Conservation (phyloP, 2,113 vertebrate species). For the Rutilus rutilus region DNA sequence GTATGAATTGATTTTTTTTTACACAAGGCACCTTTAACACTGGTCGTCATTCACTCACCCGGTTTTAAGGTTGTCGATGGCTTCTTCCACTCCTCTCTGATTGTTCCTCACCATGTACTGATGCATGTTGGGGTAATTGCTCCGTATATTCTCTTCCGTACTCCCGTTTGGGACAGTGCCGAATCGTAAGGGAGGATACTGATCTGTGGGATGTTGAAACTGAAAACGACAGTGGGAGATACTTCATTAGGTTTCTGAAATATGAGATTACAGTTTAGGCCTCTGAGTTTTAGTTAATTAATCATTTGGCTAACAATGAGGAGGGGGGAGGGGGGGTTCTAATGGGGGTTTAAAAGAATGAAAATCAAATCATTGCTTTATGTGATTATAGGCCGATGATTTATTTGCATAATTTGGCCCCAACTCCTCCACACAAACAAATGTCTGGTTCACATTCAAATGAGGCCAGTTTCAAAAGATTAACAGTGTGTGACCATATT, state of each 20-base stretch:
- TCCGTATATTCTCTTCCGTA: constrained; percentile 92
- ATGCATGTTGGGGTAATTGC: constrained; percentile 94
- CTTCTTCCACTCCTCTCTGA: constrained; percentile 90
- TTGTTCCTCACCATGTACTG: constrained; percentile 92
- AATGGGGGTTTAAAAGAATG: neutral
- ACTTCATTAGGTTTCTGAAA: constrained; percentile 19
- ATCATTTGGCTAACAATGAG: neutral
- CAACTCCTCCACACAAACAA: constrained; percentile 8
- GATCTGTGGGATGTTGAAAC: constrained; percentile 91
- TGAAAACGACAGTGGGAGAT: constrained; percentile 55
- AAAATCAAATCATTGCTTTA: constrained; percentile 1
- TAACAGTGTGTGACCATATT: neutral
- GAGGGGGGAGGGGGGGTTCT: neutral
- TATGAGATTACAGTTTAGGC: constrained; percentile 27
- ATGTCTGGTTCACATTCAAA: neutral
- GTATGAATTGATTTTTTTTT: no score
- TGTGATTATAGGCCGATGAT: neutral
- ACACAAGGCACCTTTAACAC: no score
- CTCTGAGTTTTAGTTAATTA: neutral
- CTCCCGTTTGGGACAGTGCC: constrained; percentile 92
- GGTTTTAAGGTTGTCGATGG: constrained; percentile 89
- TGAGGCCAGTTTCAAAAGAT: neutral
- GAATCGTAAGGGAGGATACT: constrained; percentile 91
- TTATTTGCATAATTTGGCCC: constrained; percentile 33
- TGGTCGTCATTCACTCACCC: constrained; percentile 71